Evolutionary conservation across 2,888 invertebrate species (phyloP), one percentile per base, ranked within the genome.

Genomic region (Rotaria macrura): DNA sequence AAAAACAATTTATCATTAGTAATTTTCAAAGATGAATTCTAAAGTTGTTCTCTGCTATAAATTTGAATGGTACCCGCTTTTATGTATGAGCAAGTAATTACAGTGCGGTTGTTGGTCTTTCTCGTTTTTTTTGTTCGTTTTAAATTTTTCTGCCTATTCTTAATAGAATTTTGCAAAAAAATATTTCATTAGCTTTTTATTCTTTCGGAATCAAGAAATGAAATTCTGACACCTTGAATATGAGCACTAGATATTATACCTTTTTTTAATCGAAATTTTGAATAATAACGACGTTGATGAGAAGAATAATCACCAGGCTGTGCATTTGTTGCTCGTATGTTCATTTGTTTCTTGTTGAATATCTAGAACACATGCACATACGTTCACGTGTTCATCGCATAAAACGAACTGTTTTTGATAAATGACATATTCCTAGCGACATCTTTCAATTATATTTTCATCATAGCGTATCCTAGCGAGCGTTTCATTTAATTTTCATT

Each of bases 291-390:
- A 65, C 34, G 65, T 65, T 29, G 65, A 65, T 29, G 34, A 20
- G 65, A 65, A 65, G 34, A 65, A 72, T 23, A 40, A 72, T n/a
- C 38, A 43, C n/a, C 25, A 43, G 6, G 34, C 2, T 79, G 43
- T 12, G 43, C n/a, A 43, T 10, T 43, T 43, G 79, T 79, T 79
- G 43, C n/a, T 79, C 43, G 43, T 43, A 25, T 43, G 79, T 43
- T 79, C 79, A 79, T 79, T 79, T 40, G 79, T 12, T 79, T 43
- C 43, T 74, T 79, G 25, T 43, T 79, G 25, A 79, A 79, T 79
- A 79, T 79, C 79, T 79, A 79, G 79, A 79, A 79, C 40, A 79
- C 79, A 43, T 43, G n/a, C 12, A 43, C 40, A 79, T 25, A 79
- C 25, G 43, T 79, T 43, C 79, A 79, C 79, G 43, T 43, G 79